Evolutionary conservation across 2,113 vertebrate genomes (phyloP).

Genomic region (Tupaia chinensis): DNA sequence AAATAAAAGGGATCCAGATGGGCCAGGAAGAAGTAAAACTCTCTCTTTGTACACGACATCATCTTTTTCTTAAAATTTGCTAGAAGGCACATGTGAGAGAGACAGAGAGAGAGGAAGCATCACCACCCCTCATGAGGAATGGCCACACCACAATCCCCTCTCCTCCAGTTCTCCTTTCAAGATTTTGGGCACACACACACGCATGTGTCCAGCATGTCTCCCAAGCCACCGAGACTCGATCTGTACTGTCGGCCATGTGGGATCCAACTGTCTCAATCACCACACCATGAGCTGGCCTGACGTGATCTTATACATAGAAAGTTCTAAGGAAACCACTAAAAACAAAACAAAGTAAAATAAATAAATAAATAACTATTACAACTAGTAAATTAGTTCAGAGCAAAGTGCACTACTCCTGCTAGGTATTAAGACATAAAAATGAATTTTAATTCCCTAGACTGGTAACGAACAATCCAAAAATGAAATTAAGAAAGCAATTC

Average conservation of each 20-base stretch:
- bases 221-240: too few relatives aligned
- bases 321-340: not conserved
- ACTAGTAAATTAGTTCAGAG: not conserved
- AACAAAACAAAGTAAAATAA: not conserved
- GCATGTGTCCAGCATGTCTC: too few relatives aligned
- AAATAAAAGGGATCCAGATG: not conserved
- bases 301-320: not conserved
- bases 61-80: not conserved
- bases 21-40: not conserved
- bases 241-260: too few relatives aligned
- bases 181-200: too few relatives aligned
- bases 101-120: too few relatives aligned
- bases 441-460: not conserved
- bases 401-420: not conserved
- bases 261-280: too few relatives aligned
- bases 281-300: too few relatives aligned
- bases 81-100: too few relatives aligned
- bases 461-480: not conserved
- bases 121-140: too few relatives aligned
- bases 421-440: not conserved
- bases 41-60: not conserved
- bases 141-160: too few relatives aligned
- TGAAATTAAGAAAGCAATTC: not conserved
- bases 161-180: too few relatives aligned
- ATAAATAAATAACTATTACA: not conserved